Base-by-base conservation (phyloP, 2,797 vertebrate genomes). In the Perodicticus potto region DNA sequence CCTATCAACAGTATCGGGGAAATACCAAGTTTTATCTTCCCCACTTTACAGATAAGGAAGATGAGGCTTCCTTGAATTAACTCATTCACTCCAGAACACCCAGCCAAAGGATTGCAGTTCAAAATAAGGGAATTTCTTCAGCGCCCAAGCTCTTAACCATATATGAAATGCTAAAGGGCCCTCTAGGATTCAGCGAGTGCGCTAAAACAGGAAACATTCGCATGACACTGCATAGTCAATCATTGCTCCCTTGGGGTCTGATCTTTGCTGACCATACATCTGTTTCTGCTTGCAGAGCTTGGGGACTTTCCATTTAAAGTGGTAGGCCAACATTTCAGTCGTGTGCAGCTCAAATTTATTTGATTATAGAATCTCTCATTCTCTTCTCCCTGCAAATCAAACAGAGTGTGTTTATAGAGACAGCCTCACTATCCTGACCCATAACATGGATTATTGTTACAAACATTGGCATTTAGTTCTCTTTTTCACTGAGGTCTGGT, bases 201-300 rank as follows among this genome's bases (percentile, higher is more conserved):
- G 23, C n/a, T 5, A 13, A 16, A 57, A 29, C 3, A 14, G 67
- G 13, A 37, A 10, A 23, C 13, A 3, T 32, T 45, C 12, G 23
- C 57, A 1, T 20, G 70, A 9, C 34, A 7, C 13, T 1, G 4
- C 29, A 0, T 32, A 13, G 34, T 37, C 16, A 13, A 19, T 8
- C 37, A 10, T 25, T 59, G 12, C 27, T 59, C 5, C 77, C 84
- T 55, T 16, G 12, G 5, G 6, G 1, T 16, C 16, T 27, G 0
- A 7, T 17, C 29, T 72, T 23, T 43, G 32, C 82, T 34, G 65
- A 57, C 29, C 29, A 7, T 23, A 22, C 57, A 2, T 63, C 53
- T 55, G 63, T 34, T 84, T 78, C 43, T 29, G 63, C 61, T 45
- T 63, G 32, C 4, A 1, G 3, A 10, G 6, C 49, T 27, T 45